Evolutionary conservation across 2,888 invertebrate species (phyloP).

Genomic region (Tyria jacobaeae): DNA sequence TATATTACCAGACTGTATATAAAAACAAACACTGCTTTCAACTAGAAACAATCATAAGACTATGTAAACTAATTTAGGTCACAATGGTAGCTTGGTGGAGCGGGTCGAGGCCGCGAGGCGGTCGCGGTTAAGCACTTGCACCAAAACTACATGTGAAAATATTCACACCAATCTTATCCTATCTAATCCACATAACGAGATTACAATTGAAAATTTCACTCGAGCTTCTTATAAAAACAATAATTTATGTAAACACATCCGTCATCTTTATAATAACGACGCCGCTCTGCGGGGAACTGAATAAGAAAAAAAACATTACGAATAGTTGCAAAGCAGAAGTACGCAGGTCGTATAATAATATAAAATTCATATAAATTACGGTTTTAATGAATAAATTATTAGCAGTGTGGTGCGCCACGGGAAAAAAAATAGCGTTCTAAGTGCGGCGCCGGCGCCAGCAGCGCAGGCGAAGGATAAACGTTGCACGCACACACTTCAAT

Average conservation of each 20-base stretch:
- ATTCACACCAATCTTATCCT: slow-evolving; percentile 30
- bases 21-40: slow-evolving; percentile 42
- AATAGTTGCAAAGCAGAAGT: slow-evolving; percentile 76
- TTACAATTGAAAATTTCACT: slow-evolving; percentile 50
- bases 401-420: slow-evolving; percentile 69
- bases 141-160: slow-evolving; percentile 38
- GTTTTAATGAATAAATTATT: slow-evolving; percentile 84
- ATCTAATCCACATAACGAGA: slow-evolving; percentile 28
- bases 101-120: slow-evolving; percentile 45
- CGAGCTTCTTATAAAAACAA: slow-evolving; percentile 62
- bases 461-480: slow-evolving; percentile 74
- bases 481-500: slow-evolving; percentile 66
- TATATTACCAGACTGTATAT: slow-evolving; percentile 34
- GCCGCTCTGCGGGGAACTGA: slow-evolving; percentile 11
- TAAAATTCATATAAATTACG: slow-evolving; percentile 77
- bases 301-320: slow-evolving; percentile 63
- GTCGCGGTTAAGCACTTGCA: slow-evolving; percentile 28
- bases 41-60: slow-evolving; percentile 33
- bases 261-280: slow-evolving; percentile 65
- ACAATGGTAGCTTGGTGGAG: slow-evolving; percentile 51
- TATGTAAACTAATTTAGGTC: slow-evolving; percentile 60
- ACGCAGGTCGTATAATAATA: slow-evolving; percentile 61
- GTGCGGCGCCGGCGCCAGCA: slow-evolving; percentile 84
- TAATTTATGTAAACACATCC: slow-evolving; percentile 54
- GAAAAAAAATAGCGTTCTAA: slow-evolving; percentile 81